These are phyloP conservation scores for Unio pictorum DNA, from an alignment of 2,888 invertebrate genomes.

Conservation along the genomic window DNA sequence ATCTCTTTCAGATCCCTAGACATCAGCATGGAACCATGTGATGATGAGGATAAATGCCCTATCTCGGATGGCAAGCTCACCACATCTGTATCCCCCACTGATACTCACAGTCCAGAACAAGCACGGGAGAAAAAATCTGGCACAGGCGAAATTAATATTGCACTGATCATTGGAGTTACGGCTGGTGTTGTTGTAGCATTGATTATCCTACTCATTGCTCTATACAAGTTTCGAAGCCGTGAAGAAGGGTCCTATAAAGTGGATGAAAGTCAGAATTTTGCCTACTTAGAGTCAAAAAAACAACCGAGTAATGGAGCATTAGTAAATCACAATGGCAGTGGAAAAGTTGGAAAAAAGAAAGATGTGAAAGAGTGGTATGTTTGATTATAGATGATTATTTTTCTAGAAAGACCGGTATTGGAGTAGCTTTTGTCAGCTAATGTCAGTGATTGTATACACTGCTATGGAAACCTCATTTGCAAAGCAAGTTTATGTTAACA, in stretches of 20 bases:
- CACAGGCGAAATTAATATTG: slow-evolving; percentile 47
- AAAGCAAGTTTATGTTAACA: neutral
- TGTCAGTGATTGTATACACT: neutral
- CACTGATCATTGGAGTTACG: slow-evolving; percentile 87
- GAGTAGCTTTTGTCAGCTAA: neutral
- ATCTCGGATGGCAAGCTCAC: no score
- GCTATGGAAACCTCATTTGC: neutral
- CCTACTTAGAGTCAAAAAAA: slow-evolving; percentile 61
- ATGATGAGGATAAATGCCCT: no score
- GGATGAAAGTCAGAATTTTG: slow-evolving; percentile 85
- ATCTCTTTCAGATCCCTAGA: no score
- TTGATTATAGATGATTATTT: slow-evolving; percentile 32
- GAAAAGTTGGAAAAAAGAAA: slow-evolving; percentile 61
- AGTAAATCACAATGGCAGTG: slow-evolving; percentile 42
- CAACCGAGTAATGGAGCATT: slow-evolving; percentile 60
- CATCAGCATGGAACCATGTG: no score
- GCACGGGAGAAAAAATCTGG: slow-evolving; percentile 15
- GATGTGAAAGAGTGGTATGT: slow-evolving; percentile 69
- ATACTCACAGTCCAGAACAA: neutral
- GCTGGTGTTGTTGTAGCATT: slow-evolving; percentile 89
- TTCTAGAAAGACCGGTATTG: slow-evolving; percentile 2
- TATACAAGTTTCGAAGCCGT: slow-evolving; percentile 74
- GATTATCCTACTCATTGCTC: slow-evolving; percentile 85
- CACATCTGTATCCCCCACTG: no score
- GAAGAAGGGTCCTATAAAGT: slow-evolving; percentile 94